These are phyloP conservation scores for Xylophagus ater DNA, from an alignment of 2,888 invertebrate species.

Conservation along the genomic window DNA sequence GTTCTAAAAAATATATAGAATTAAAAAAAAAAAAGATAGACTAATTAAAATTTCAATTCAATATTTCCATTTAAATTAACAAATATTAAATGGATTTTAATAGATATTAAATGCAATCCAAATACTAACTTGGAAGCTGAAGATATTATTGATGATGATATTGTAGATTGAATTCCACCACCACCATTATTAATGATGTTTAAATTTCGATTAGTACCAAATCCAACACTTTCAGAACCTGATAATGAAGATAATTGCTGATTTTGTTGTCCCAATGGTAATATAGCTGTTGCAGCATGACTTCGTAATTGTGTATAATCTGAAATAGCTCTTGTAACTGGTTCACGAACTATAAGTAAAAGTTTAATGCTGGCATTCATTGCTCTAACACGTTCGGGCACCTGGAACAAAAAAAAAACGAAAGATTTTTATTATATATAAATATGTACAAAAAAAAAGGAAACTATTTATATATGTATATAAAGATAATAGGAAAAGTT, in stretches of 20 bases:
- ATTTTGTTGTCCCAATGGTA: slow-evolving; percentile 35
- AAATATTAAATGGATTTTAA: not conserved
- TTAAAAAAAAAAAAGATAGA: not conserved
- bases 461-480: too few relatives aligned
- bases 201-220: not conserved
- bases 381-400: slow-evolving; percentile 83
- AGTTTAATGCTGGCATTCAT: slow-evolving; percentile 91
- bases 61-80: too few relatives aligned
- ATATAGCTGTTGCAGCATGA: slow-evolving; percentile 65
- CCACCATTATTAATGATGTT: not conserved
- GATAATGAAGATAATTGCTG: not conserved
- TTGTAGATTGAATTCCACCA: not conserved
- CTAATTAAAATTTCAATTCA: too few relatives aligned
- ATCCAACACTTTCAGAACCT: not conserved
- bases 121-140: slow-evolving; percentile 4
- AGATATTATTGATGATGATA: not conserved
- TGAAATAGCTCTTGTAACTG: slow-evolving; percentile 89
- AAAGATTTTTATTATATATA: too few relatives aligned
- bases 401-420: slow-evolving; percentile 41
- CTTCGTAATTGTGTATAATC: slow-evolving; percentile 91
- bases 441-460: too few relatives aligned
- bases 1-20: slow-evolving; percentile 42
- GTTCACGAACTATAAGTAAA: slow-evolving; percentile 88
- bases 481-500: not conserved
- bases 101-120: not conserved